Evolutionary conservation across 2,113 vertebrate species (phyloP), one percentile per base, ranked within the genome.

Genomic region (Porphyrio hochstetteri): DNA sequence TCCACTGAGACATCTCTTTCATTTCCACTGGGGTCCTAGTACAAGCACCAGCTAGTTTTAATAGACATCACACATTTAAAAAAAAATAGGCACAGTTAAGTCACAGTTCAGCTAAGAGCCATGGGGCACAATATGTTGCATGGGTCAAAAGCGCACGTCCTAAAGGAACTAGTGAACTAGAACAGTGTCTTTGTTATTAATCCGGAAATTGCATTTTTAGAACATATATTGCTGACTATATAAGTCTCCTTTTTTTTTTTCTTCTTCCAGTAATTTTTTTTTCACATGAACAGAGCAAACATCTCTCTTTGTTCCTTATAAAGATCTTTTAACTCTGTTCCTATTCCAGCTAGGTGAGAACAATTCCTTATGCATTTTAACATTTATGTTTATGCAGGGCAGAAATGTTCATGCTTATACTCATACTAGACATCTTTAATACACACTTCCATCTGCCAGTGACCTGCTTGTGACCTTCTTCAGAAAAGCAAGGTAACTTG

Each of bases 141-240:
- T 93, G 96, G 98, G 98, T 98, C 98, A 98, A 97, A 97, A 96
- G 97, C 97, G 24, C 97, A 97, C 81, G 29, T 98, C 98, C 98
- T 98, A 95, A 83, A 98, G 98, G 98, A 97, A 95, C 96, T 63
- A 65, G 96, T 64, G 95, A 97, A 95, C 97, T 93, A 91, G 95
- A 97, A 97, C 97, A 95, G 97, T 70, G 84, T 96, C 97, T 97
- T 97, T 93, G 98, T 98, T 98, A 98, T 98, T 98, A 98, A 98
- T 98, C 98, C 96, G 97, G 98, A 98, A 98, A 98, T 98, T 98
- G 98, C 98, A 97, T 98, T 98, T 98, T 98, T 98, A 97, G 98
- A 98, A 96, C 97, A 93, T 97, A 98, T 98, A 97, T 97, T 97
- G 97, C 96, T 93, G 90, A 98, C 97, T 97, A 94, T 96, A 91